phyloP scores from a whole-genome alignment of 30 jellyfish, hydroid and myxozoan species.

The Hydractinia symbiolongicarpus region DNA sequence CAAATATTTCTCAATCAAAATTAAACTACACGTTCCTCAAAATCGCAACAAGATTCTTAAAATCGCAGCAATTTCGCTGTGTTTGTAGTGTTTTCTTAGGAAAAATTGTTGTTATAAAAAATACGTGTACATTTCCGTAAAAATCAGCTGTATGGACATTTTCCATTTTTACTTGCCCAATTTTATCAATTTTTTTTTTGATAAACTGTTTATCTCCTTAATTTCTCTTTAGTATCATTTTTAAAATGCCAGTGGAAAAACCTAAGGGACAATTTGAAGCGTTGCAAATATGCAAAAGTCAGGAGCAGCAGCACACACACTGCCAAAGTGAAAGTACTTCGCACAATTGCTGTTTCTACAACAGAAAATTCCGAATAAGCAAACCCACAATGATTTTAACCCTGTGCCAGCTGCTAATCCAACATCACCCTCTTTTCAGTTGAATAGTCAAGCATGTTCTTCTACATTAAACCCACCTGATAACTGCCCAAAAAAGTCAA shows the following conservation, averaged over 20 bases:
- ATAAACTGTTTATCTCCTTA: not conserved
- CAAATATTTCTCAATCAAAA: no score
- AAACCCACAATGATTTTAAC: conserved; percentile 18
- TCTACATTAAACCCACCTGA: conserved; percentile 1
- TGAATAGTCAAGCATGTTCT: conserved; percentile 4
- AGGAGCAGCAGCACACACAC: conserved; percentile 61
- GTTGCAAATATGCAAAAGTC: conserved; percentile 50
- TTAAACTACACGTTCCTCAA: no score
- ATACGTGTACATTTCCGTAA: no score
- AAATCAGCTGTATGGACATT: no score
- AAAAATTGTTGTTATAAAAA: no score
- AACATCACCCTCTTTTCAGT: conserved; percentile 31
- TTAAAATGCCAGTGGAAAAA: conserved; percentile 55
- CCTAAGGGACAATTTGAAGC: conserved; percentile 43
- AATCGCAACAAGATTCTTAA: no score
- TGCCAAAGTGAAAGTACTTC: conserved; percentile 72
- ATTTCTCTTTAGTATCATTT: conserved; percentile 30
- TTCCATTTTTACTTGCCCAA: not conserved
- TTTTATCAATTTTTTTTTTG: not conserved
- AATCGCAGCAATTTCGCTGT: no score
- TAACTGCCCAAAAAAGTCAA: conserved; percentile 1
- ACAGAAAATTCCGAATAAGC: conserved; percentile 37
- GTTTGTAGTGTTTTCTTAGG: no score
- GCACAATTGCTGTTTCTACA: conserved; percentile 51
- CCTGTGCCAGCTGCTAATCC: conserved; percentile 3